Percentiles rank a stretch among this genome's conserved stretches.
Evolutionary conservation across 2,888 invertebrate species (phyloP).

Genomic region (Parapristionchus giblindavisi): DNA sequence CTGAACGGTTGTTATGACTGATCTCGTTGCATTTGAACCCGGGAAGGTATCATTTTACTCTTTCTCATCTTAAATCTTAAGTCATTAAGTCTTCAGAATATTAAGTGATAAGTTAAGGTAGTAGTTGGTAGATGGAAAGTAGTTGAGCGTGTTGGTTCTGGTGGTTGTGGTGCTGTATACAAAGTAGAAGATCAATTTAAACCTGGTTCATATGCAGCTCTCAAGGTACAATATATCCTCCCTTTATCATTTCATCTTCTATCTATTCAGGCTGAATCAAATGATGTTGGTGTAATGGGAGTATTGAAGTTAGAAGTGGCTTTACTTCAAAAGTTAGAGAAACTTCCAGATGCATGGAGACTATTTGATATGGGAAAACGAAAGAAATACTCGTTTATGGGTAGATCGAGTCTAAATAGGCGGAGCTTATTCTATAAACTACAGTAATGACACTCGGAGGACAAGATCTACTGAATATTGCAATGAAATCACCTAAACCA

Average conservation of each 20-base stretch:
- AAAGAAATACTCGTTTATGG: constrained; percentile 34
- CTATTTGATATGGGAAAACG: constrained; percentile 31
- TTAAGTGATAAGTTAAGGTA: too few relatives aligned
- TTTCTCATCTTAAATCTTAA: too few relatives aligned
- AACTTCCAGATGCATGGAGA: not conserved
- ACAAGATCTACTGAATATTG: constrained; percentile 31
- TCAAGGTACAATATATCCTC: constrained; percentile 19
- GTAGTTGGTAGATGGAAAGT: constrained; percentile 35
- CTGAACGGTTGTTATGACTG: too few relatives aligned
- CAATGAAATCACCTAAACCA: constrained; percentile 8
- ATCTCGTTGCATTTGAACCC: too few relatives aligned
- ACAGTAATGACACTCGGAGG: constrained; percentile 34
- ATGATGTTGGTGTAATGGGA: constrained; percentile 30
- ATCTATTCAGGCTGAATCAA: constrained; percentile 17
- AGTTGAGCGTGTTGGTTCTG: constrained; percentile 12
- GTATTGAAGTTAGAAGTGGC: constrained; percentile 34
- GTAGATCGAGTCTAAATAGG: too few relatives aligned
- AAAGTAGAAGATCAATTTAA: constrained; percentile 30
- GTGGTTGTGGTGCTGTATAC: constrained; percentile 37
- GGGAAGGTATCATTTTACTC: too few relatives aligned
- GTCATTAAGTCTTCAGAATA: too few relatives aligned
- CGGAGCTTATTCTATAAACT: too few relatives aligned
- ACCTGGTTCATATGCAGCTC: constrained; percentile 6
- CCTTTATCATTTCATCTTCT: not conserved
- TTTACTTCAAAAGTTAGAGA: constrained; percentile 19